Evolutionary conservation across 2,797 vertebrate species (phyloP).

Genomic region (Leucoraja ocellata): DNA sequence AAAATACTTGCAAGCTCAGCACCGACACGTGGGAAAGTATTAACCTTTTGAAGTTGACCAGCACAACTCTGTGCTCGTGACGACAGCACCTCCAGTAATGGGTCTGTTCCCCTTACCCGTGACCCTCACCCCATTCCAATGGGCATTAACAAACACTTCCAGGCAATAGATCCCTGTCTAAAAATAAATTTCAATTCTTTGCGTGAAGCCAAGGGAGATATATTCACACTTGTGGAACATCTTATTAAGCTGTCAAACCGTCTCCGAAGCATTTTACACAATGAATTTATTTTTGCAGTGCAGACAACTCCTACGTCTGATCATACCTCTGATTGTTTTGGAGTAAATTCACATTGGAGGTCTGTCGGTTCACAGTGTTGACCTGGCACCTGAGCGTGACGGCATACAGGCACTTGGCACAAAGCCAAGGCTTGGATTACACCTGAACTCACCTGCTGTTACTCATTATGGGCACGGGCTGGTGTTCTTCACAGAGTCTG

Average conservation of each 20-base stretch:
- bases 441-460: not conserved
- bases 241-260: not conserved
- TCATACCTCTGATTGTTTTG: not conserved
- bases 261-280: not conserved
- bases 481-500: not conserved
- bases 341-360: not conserved
- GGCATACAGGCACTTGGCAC: not conserved
- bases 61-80: not conserved
- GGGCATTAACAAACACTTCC: not conserved
- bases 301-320: not conserved
- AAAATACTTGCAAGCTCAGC: not conserved
- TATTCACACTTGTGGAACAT: not conserved
- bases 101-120: not conserved
- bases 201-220: not conserved
- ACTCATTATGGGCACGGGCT: not conserved
- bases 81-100: not conserved
- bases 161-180: not conserved
- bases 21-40: not conserved
- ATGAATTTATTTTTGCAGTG: not conserved
- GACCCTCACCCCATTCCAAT: not conserved
- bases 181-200: conserved; percentile 4
- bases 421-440: not conserved
- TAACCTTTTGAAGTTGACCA: not conserved
- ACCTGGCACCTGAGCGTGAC: not conserved
- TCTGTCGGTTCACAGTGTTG: not conserved